Evolutionary conservation across 1,140 invertebrate genomes (phyloP).

Genomic region (Drosophila kurseongensis): DNA sequence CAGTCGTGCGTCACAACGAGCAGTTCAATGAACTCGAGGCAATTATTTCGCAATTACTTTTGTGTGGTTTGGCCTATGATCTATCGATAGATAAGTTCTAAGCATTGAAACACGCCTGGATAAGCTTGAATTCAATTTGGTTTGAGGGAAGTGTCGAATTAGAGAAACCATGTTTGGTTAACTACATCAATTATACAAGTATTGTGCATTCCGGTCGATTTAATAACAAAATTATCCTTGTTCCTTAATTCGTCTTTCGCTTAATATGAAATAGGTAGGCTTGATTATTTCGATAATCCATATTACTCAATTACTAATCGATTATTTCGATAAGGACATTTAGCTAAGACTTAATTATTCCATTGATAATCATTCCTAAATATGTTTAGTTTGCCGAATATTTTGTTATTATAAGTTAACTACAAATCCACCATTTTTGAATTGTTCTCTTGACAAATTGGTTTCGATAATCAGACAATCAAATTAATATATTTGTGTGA

Average conservation of each 20-base stretch:
- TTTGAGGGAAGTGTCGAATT: neutral
- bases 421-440: too few relatives aligned
- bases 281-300: too few relatives aligned
- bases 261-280: neutral
- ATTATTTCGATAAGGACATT: too few relatives aligned
- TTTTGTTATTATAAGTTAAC: too few relatives aligned
- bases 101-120: conserved; percentile 11
- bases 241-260: neutral
- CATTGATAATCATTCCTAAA: too few relatives aligned
- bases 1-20: conserved; percentile 21
- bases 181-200: neutral
- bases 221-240: neutral
- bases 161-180: neutral
- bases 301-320: too few relatives aligned
- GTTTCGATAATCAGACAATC: too few relatives aligned
- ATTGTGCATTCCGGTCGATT: neutral
- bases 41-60: conserved; percentile 75
- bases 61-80: conserved; percentile 49
- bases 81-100: conserved; percentile 33
- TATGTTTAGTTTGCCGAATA: too few relatives aligned
- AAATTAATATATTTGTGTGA: neutral
- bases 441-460: neutral
- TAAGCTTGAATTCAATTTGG: neutral
- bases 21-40: conserved; percentile 62
- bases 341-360: too few relatives aligned